Percentiles rank a stretch among this genome's conserved stretches.
Evolutionary conservation across 2,797 vertebrate genomes (phyloP).

Genomic region (Ispidina picta): DNA sequence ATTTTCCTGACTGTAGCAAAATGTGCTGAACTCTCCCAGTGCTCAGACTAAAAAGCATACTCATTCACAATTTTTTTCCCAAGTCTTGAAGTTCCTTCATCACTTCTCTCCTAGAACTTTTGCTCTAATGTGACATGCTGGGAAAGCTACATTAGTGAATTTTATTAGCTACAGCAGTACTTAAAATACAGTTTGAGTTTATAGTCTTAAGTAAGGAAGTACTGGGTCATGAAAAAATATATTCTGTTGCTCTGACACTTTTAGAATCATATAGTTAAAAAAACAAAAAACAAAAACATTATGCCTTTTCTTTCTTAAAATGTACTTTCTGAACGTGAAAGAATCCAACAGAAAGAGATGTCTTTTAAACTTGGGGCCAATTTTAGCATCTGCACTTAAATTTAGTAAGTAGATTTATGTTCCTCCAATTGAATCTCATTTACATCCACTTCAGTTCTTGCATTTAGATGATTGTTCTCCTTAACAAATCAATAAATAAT

Average conservation of each 20-base stretch:
- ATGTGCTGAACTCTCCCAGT: not conserved
- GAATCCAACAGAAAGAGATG: not conserved
- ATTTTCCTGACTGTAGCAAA: not conserved
- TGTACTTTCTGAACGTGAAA: not conserved
- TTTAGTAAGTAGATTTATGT: constrained; percentile 20
- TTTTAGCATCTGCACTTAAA: constrained; percentile 18
- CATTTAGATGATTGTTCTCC: constrained; percentile 32
- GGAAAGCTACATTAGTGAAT: not conserved
- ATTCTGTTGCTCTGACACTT: not conserved
- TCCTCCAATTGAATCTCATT: constrained; percentile 2
- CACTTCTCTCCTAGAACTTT: not conserved
- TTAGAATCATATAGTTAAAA: not conserved
- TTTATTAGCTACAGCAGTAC: not conserved
- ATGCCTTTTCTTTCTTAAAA: not conserved
- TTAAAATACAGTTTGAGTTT: not conserved
- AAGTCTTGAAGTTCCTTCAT: not conserved
- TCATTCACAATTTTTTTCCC: not conserved
- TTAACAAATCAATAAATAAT: constrained; percentile 48
- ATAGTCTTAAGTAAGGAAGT: not conserved
- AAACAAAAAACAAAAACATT: not conserved
- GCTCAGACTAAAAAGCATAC: not conserved
- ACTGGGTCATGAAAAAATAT: not conserved
- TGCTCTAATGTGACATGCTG: not conserved
- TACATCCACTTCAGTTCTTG: constrained; percentile 12
- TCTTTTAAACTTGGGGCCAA: not conserved